Evolutionary conservation across 2,113 vertebrate genomes (phyloP).

Genomic region (Osmerus mordax): DNA sequence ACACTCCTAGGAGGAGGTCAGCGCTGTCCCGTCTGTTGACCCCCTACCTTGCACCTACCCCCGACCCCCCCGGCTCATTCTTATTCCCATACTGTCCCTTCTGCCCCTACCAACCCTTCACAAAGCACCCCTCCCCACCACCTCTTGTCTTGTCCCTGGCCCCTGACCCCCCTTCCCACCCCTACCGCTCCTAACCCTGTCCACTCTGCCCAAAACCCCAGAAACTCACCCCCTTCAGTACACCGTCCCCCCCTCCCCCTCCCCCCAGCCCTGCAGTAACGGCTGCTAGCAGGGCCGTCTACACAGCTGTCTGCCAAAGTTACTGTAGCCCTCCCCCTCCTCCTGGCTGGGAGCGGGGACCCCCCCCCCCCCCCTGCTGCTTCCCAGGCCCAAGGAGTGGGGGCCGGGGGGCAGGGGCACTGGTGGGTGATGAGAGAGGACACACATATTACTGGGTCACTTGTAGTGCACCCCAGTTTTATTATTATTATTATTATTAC

Average conservation of each 20-base stretch:
- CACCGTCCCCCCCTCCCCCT: background rate
- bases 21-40: background rate
- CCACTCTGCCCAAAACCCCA: background rate
- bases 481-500: too few relatives aligned
- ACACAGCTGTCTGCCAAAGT: background rate
- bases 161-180: background rate
- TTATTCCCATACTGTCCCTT: background rate
- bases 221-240: background rate
- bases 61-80: background rate
- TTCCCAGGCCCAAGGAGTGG: too few relatives aligned
- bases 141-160: background rate
- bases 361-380: too few relatives aligned
- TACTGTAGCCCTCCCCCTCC: background rate
- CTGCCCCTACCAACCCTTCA: background rate
- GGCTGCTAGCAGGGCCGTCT: background rate
- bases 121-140: background rate
- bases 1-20: background rate
- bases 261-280: background rate
- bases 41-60: background rate
- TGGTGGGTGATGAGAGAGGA: too few relatives aligned
- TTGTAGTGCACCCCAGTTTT: too few relatives aligned
- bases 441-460: too few relatives aligned
- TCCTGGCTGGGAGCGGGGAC: background rate
- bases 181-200: background rate
- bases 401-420: too few relatives aligned